Conservation (phyloP, 2,797 vertebrate genomes). For the Psittacula derbiana region DNA sequence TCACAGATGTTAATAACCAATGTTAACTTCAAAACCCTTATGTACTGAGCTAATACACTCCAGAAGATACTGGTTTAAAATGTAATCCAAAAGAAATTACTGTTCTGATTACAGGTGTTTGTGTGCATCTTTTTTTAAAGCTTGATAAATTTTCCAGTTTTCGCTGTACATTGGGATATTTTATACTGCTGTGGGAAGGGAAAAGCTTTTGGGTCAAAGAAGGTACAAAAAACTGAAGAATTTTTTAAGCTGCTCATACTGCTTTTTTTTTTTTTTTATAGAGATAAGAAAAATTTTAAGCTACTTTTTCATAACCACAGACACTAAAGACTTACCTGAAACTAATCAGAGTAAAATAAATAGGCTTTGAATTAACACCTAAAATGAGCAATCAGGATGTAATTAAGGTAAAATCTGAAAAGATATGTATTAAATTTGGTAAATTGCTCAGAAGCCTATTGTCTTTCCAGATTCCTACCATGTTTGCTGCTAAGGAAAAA, state of each 20-base stretch:
- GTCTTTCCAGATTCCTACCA: background rate
- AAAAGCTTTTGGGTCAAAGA: background rate
- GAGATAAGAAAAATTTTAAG: background rate
- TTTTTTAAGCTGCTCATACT: background rate
- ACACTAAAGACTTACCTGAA: background rate
- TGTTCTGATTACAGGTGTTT: background rate
- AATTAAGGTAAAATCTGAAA: background rate
- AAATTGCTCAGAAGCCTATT: background rate
- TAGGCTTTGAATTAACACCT: background rate
- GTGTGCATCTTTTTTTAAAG: background rate
- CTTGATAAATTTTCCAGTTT: background rate
- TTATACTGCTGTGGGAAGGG: background rate
- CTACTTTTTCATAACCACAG: background rate
- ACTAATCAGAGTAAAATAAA: background rate
- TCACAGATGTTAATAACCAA: background rate
- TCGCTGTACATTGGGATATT: background rate
- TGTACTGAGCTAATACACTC: background rate
- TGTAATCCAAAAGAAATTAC: background rate
- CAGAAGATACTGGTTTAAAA: background rate
- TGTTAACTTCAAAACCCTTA: background rate
- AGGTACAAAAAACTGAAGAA: accelerated
- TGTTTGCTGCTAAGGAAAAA: background rate
- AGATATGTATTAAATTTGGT: background rate
- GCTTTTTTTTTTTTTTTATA: background rate
- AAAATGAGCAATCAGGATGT: background rate